Evolutionary conservation across 2,797 vertebrate species (phyloP).

Genomic region (Astyanax mexicanus): DNA sequence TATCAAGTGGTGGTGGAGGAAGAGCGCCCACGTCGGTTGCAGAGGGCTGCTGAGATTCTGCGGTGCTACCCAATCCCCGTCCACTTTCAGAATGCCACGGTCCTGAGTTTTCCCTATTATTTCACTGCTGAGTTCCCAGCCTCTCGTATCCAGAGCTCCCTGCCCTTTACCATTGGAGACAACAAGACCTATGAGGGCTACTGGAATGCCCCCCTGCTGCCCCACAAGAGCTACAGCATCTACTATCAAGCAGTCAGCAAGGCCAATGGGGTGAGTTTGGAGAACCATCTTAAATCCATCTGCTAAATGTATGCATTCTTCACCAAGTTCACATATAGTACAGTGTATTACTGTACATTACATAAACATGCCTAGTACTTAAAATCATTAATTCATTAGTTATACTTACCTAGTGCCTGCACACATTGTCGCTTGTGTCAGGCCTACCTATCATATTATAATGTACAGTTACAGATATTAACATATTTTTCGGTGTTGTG

Average conservation of each 20-base stretch:
- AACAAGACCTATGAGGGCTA: slow-evolving; percentile 87
- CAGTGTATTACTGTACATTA: too few species aligned
- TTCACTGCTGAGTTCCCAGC: slow-evolving; percentile 91
- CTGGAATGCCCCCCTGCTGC: slow-evolving; percentile 88
- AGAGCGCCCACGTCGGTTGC: slow-evolving; percentile 88
- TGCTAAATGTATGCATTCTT: neutral
- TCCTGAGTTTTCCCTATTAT: slow-evolving; percentile 90
- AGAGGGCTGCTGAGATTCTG: slow-evolving; percentile 88
- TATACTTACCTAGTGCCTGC: too few species aligned
- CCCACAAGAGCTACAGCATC: slow-evolving; percentile 95
- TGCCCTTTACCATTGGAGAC: slow-evolving; percentile 86
- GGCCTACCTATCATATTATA: too few species aligned
- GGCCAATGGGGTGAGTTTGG: slow-evolving; percentile 90
- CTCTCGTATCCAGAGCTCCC: slow-evolving; percentile 74
- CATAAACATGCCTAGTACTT: too few species aligned
- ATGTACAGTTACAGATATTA: too few species aligned
- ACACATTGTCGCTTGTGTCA: too few species aligned
- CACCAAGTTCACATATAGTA: too few species aligned
- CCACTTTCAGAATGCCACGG: slow-evolving; percentile 89
- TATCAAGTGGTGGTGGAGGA: slow-evolving; percentile 94
- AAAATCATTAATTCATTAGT: too few species aligned
- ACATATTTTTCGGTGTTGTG: neutral
- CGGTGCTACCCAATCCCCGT: slow-evolving; percentile 93
- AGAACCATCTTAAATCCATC: neutral
- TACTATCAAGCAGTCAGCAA: slow-evolving; percentile 96